Evolutionary conservation across 2,113 vertebrate species (phyloP), one percentile per base, ranked within the genome.

Genomic region (Oreochromis tanganicae): DNA sequence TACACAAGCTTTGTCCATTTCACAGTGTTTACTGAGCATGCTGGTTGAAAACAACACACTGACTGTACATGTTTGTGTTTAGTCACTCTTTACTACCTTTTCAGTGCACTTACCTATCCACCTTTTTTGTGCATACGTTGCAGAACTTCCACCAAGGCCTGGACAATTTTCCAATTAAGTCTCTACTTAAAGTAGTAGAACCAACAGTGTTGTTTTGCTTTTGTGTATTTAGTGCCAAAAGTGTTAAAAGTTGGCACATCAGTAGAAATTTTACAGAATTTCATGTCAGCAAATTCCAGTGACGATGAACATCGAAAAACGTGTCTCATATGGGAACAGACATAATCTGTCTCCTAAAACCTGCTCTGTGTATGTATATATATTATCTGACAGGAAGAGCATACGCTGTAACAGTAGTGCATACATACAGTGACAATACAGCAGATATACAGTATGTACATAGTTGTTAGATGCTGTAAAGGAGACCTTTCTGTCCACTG

Each of bases 381-480:
- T 63, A 14, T 38, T 52, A 12, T 91, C 32, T 75, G 73, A 92
- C 41, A 81, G 83, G 82, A 94, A 89, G 83, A 84, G 88, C 68
- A 46, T 66, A 80, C 11, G 3, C 57, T 88, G 36, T 81, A 56
- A 75, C 54, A 81, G 43, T 87, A 59, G 24, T 84, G 80, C 84
- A 50, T 82, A 91, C 48, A 10, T 80, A 91, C 34, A 88, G 78
- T 79, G 84, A 89, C 68, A 88, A 82, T 68, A 90, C 71, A 71
- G 59, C 73, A 91, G 87, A 82, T 92, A 90, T 89, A 91, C 80
- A 92, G 86, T 92, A 92, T 94, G 66, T 93, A 92, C 94, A 95
- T 86, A 57, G 86, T 80, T 87, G 54, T 88, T 86, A 71, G 73
- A 78, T 85, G 79, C 85, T 87, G 68, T 89, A 87, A 87, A 91